Percentiles rank a stretch among this genome's conserved stretches.
phyloP scores from a whole-genome alignment of 1,140 invertebrate species.

The Drosophila jambulina region DNA sequence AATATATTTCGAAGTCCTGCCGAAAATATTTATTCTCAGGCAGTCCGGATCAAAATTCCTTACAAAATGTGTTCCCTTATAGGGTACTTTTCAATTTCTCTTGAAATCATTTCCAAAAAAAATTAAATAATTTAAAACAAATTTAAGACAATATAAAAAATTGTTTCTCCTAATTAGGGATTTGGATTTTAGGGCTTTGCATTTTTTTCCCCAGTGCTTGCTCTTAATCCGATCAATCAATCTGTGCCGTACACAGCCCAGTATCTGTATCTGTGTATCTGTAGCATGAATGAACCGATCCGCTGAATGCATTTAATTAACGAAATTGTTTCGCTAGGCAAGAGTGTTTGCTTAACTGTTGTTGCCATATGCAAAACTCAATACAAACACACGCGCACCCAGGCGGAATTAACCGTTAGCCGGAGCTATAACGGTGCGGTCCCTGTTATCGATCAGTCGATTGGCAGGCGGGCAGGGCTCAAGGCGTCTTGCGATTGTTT shows the following conservation, averaged over 20 bases:
- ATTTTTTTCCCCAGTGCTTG: background rate
- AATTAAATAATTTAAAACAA: too few relatives aligned
- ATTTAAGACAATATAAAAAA: too few relatives aligned
- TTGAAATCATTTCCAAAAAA: too few relatives aligned
- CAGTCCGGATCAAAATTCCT: background rate
- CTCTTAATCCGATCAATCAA: conserved; percentile 39
- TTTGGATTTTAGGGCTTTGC: background rate
- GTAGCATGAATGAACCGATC: conserved; percentile 36
- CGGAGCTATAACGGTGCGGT: conserved; percentile 23
- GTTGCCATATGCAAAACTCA: conserved; percentile 38
- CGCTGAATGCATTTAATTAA: conserved; percentile 48
- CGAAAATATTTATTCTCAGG: too few relatives aligned
- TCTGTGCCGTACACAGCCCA: conserved; percentile 20
- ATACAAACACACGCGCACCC: conserved; percentile 11
- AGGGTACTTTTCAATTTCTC: too few relatives aligned
- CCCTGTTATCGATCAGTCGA: conserved; percentile 47
- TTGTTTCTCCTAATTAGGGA: too few relatives aligned
- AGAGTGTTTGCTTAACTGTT: conserved; percentile 50
- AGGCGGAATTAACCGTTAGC: conserved; percentile 36
- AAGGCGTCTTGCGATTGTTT: conserved; percentile 28
- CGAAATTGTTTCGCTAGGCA: conserved; percentile 36
- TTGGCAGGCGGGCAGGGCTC: conserved; percentile 24
- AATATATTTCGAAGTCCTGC: background rate
- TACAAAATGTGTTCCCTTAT: background rate
- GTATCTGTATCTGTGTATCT: conserved; percentile 22